These are phyloP conservation scores for Huso huso DNA, from an alignment of 2,797 vertebrate genomes.

Conservation along the genomic window DNA sequence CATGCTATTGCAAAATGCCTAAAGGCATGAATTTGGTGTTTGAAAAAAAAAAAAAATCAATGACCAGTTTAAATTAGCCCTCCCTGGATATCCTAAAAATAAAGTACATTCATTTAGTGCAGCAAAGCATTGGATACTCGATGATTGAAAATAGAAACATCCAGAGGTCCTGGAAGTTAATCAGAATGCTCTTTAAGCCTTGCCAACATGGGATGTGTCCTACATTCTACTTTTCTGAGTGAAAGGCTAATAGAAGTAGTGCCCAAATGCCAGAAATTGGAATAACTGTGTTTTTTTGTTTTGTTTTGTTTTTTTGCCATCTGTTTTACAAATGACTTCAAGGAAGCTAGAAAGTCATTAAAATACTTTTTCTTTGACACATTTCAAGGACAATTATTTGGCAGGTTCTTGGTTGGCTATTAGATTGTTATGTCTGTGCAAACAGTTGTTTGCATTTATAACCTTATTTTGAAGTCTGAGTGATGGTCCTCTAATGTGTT, in stretches of 20 bases:
- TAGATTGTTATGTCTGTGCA: neutral
- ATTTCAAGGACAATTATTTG: conserved; percentile 23
- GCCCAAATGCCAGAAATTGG: conserved; percentile 28
- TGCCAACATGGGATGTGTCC: conserved; percentile 30
- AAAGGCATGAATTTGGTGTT: conserved; percentile 14
- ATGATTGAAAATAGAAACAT: conserved; percentile 16
- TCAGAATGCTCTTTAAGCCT: conserved; percentile 29
- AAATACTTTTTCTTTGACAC: conserved; percentile 25
- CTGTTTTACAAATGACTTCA: conserved; percentile 36
- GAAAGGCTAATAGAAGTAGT: conserved; percentile 24
- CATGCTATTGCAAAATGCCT: conserved; percentile 10
- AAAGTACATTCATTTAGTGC: conserved; percentile 21
- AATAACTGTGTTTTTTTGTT: conserved; percentile 22
- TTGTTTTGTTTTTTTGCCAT: conserved; percentile 24
- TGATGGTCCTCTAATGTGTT: too few species aligned
- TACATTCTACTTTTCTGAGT: conserved; percentile 38
- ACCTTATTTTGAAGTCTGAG: too few species aligned
- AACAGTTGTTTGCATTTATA: too few species aligned
- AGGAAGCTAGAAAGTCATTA: conserved; percentile 32
- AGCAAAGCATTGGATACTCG: conserved; percentile 12
- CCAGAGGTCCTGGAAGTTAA: conserved; percentile 30
- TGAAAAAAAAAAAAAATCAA: conserved; percentile 15
- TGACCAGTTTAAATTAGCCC: conserved; percentile 16
- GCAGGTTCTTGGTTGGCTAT: conserved; percentile 18
- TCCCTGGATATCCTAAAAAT: conserved; percentile 17